Percentiles rank a stretch among this genome's conserved stretches.
These are phyloP conservation scores for Eilema caniola DNA, from an alignment of 2,888 invertebrate species.

Conservation along the genomic window DNA sequence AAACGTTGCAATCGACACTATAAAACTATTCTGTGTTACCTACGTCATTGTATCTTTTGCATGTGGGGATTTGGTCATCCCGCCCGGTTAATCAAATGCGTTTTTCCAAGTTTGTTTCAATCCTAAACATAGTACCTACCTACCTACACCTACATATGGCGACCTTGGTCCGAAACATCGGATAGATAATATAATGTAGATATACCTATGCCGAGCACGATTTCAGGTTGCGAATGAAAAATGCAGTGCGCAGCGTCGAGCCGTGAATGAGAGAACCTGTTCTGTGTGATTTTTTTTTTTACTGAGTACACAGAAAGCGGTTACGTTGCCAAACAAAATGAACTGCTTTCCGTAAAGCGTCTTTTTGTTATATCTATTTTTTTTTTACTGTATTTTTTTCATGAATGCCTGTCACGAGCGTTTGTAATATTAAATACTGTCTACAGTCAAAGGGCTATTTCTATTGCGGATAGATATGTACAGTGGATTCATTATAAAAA, in stretches of 20 bases:
- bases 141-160: too few species aligned
- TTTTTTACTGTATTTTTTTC: conserved; percentile 33
- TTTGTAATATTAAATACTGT: conserved; percentile 28
- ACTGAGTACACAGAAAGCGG: conserved; percentile 66
- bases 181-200: conserved; percentile 55
- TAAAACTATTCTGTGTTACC: neutral
- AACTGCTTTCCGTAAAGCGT: conserved; percentile 63
- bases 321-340: conserved; percentile 70
- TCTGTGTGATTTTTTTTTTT: conserved; percentile 66
- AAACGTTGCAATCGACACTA: neutral
- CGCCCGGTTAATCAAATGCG: neutral
- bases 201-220: conserved; percentile 61
- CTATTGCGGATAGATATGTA: conserved; percentile 21
- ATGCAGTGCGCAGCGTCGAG: conserved; percentile 68
- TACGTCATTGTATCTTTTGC: neutral
- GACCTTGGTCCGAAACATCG: conserved; percentile 31
- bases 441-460: conserved; percentile 1
- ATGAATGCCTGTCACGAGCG: conserved; percentile 26
- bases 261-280: conserved; percentile 72
- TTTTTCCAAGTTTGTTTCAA: too few species aligned
- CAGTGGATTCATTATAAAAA: neutral
- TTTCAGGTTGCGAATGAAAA: conserved; percentile 76
- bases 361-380: conserved; percentile 37
- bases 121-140: too few species aligned
- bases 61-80: neutral